Percentiles rank a stretch among this genome's conserved stretches.
These are phyloP conservation scores for Polydrusus tereticollis DNA, from an alignment of 2,888 invertebrate species.

Conservation along the genomic window DNA sequence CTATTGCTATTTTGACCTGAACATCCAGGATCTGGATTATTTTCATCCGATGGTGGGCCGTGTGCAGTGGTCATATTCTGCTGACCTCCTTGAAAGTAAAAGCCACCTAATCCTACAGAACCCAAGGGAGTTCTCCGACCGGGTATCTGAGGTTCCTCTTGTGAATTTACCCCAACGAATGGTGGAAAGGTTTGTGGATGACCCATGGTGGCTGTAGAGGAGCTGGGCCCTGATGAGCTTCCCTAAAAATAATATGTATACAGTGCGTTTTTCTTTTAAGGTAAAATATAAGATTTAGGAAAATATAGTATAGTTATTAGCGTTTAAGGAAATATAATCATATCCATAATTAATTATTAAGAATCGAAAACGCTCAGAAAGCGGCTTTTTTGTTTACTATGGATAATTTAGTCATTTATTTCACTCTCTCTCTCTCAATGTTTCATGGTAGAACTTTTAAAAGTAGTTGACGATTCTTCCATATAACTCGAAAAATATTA, in stretches of 20 bases:
- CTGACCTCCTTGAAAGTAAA: conserved; percentile 81
- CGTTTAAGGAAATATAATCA: too few species aligned
- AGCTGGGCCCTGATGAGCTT: conserved; percentile 52
- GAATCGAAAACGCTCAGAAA: too few species aligned
- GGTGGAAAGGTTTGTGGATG: conserved; percentile 63
- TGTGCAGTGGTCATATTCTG: conserved; percentile 65
- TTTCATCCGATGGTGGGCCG: conserved; percentile 78
- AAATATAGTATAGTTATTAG: too few species aligned
- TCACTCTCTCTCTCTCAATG: too few species aligned
- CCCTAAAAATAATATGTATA: conserved; percentile 47
- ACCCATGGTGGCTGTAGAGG: conserved; percentile 50
- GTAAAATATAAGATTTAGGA: too few species aligned
- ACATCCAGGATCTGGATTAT: conserved; percentile 79
- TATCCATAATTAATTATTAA: too few species aligned
- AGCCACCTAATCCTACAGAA: conserved; percentile 88
- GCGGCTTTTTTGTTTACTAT: too few species aligned
- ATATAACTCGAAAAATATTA: too few species aligned
- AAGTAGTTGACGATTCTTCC: too few species aligned
- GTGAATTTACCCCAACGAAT: conserved; percentile 61
- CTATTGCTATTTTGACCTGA: conserved; percentile 56
- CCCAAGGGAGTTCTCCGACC: conserved; percentile 84
- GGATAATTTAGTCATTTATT: too few species aligned
- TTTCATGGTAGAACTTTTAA: too few species aligned
- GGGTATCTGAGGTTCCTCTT: conserved; percentile 69
- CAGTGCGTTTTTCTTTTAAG: too few species aligned